These are phyloP conservation scores for Druon quercuslanigerum DNA, from an alignment of 1,140 invertebrate genomes.

Conservation along the genomic window DNA sequence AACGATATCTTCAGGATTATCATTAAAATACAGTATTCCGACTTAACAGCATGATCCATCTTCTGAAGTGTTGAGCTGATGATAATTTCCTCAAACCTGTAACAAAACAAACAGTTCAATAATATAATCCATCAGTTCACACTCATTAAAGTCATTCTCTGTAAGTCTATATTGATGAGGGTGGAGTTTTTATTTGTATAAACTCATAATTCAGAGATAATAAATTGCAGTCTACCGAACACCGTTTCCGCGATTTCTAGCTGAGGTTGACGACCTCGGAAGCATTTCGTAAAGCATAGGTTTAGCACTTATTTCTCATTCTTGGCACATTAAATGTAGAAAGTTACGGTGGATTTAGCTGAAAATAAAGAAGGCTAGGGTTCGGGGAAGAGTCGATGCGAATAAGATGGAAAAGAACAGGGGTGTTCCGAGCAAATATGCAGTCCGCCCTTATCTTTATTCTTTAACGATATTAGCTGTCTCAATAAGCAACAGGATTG, in stretches of 20 bases:
- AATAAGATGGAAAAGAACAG: conserved; percentile 61
- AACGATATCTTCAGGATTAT: too few species aligned
- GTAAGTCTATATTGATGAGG: background rate
- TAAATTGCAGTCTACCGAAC: conserved; percentile 7
- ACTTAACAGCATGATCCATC: too few species aligned
- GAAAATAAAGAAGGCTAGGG: background rate
- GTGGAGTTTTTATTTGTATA: conserved; percentile 15
- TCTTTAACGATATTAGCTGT: conserved; percentile 60
- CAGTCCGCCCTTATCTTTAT: conserved; percentile 65
- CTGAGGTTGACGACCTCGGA: conserved; percentile 19
- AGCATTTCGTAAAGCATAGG: conserved; percentile 3
- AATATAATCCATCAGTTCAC: background rate
- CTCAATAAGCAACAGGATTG: conserved; percentile 69
- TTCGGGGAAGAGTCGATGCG: background rate
- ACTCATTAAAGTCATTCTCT: background rate
- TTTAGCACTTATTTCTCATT: conserved; percentile 2
- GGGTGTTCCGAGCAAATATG: conserved; percentile 55
- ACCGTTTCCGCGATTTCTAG: conserved; percentile 12
- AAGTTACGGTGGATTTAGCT: conserved; percentile 16
- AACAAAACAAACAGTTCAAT: background rate
- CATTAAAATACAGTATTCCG: too few species aligned
- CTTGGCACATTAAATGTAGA: conserved; percentile 1
- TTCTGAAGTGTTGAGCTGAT: background rate
- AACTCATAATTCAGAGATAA: conserved; percentile 9
- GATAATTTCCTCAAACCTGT: background rate